These are phyloP conservation scores for Rhombomys opimus DNA, from an alignment of 2,113 vertebrate species.

Conservation along the genomic window DNA sequence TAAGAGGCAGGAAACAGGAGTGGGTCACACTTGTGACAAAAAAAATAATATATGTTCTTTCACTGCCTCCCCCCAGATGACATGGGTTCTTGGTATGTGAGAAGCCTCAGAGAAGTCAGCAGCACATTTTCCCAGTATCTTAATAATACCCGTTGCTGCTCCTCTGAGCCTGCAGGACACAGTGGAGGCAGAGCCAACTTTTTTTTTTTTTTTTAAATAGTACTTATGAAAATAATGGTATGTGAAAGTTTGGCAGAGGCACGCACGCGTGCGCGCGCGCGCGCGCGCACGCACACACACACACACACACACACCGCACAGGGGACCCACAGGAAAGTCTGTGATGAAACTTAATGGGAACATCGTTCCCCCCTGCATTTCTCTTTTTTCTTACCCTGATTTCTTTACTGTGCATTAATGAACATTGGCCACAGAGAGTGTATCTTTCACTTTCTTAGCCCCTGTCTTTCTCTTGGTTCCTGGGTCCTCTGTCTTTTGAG, in stretches of 20 bases:
- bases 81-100: not conserved
- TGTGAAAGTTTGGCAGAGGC: not conserved
- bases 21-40: not conserved
- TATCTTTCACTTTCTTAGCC: not conserved
- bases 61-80: not conserved
- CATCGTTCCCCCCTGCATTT: not conserved
- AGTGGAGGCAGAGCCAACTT: not conserved
- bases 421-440: not conserved
- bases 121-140: not conserved
- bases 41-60: not conserved
- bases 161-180: not conserved
- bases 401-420: not conserved
- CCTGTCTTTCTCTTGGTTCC: not conserved
- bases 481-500: not conserved
- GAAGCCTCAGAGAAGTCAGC: not conserved
- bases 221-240: not conserved
- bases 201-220: not conserved
- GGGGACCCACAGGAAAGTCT: not conserved
- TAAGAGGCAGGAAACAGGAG: not conserved
- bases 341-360: not conserved
- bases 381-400: not conserved
- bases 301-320: not conserved
- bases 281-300: not conserved
- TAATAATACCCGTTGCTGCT: not conserved
- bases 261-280: too few species aligned